Percentiles rank a stretch among this genome's conserved stretches.
phyloP scores from a whole-genome alignment of 2,113 vertebrate species.

The Phyllopteryx taeniolatus region DNA sequence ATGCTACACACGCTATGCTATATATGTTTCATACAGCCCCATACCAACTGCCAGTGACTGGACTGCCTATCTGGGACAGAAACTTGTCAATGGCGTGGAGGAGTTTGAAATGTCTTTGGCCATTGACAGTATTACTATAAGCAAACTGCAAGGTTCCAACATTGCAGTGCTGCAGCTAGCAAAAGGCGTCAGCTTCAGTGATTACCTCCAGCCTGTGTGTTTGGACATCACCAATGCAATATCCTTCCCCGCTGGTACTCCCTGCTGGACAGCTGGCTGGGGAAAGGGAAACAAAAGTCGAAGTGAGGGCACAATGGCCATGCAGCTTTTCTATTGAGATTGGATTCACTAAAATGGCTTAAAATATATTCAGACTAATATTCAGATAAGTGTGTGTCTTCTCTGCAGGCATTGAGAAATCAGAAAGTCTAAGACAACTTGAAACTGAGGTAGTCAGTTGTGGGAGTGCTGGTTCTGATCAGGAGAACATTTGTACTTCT shows the following conservation, averaged over 20 bases:
- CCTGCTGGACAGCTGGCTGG: constrained; percentile 75
- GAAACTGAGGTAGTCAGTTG: constrained; percentile 46
- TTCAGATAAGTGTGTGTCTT: neutral
- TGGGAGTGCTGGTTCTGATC: constrained; percentile 21
- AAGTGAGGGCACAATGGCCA: constrained; percentile 12
- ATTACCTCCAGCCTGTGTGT: constrained; percentile 71
- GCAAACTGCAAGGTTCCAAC: constrained; percentile 49
- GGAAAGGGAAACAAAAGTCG: constrained; percentile 19
- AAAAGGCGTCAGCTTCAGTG: constrained; percentile 28
- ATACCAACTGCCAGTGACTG: constrained; percentile 40
- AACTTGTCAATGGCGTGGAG: constrained; percentile 17
- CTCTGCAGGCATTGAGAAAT: constrained; percentile 2
- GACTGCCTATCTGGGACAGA: constrained; percentile 40
- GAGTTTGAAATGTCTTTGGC: constrained; percentile 24
- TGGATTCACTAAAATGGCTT: neutral
- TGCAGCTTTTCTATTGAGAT: neutral
- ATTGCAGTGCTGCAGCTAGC: constrained; percentile 68
- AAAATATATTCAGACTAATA: neutral
- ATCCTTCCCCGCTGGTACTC: constrained; percentile 65
- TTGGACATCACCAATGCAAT: constrained; percentile 52
- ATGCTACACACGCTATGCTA: neutral
- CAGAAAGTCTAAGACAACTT: constrained; percentile 21
- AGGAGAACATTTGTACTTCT: constrained; percentile 45
- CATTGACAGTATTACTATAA: constrained; percentile 13
- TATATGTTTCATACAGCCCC: constrained; percentile 13